These are phyloP conservation scores for Stegodyphus dumicola DNA, from an alignment of 1,140 invertebrate genomes.

Conservation along the genomic window DNA sequence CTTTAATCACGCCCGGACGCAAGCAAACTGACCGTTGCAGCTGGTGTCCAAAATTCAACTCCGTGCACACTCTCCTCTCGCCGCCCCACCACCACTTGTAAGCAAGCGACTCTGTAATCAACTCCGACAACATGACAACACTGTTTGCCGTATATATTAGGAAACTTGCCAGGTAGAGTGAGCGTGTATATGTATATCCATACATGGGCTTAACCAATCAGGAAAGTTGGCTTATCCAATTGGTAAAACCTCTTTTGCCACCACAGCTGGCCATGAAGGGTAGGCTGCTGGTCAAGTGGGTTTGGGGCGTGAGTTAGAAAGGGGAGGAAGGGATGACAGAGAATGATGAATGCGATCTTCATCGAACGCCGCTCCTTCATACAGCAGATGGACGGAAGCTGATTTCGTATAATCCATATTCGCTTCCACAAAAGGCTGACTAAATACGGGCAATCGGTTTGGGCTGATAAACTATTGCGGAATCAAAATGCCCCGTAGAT, in stretches of 20 bases:
- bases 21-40: neutral
- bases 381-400: slow-evolving; percentile 10
- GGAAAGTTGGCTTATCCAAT: slow-evolving; percentile 2
- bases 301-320: neutral
- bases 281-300: neutral
- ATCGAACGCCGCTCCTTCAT: neutral
- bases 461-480: neutral
- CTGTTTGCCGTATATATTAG: slow-evolving; percentile 10
- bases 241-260: slow-evolving; percentile 11
- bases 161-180: slow-evolving; percentile 9
- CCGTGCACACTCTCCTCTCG: neutral
- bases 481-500: neutral
- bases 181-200: neutral
- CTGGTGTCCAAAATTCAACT: slow-evolving; percentile 3
- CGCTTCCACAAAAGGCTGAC: neutral
- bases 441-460: neutral
- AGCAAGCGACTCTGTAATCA: slow-evolving; percentile 13
- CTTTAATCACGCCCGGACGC: neutral
- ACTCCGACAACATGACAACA: slow-evolving; percentile 8
- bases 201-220: neutral
- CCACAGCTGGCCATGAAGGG: neutral
- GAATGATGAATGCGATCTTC: slow-evolving; percentile 16
- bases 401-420: slow-evolving; percentile 3
- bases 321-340: slow-evolving; percentile 2
- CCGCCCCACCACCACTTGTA: neutral